Evolutionary conservation across 1,140 invertebrate species (phyloP), one percentile per base, ranked within the genome.

Genomic region (Neoseiulus cucumeris): DNA sequence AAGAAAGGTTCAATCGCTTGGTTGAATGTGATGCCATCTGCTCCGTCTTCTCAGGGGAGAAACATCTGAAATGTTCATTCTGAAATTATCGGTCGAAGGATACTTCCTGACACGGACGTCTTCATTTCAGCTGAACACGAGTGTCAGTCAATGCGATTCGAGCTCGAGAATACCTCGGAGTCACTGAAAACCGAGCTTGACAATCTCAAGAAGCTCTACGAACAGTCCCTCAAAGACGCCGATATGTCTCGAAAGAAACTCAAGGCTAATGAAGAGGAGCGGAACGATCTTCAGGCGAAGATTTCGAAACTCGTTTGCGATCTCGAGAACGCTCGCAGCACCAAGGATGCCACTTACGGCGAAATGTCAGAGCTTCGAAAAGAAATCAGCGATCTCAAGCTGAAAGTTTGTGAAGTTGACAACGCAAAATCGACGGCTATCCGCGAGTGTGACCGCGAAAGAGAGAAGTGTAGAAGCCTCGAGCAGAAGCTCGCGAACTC

Each of bases 111-210:
- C 4, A 39, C 33, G 9, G 33, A 39, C n/a, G 33, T 39, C 4
- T 25, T 17, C 5, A 2, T 59, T 59, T 1, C 51, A 59, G 51
- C 33, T 14, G 51, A 59, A 9, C 51, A 59, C 14, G 51, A 59
- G 22, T 33, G 51, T 59, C 25, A 59, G 22, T 59, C 51, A 59
- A 17, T 59, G 25, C 51, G 51, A 59, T 17, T 59, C 33, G 51
- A 59, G 7, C 33, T 69, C 5, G 33, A 68, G 47, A 68, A 42
- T 39, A 69, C 65, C 64, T 67, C 67, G 39, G 39, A 42, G 14
- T 64, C 68, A 25, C 72, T 71, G 65, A 70, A 71, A 44, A 22
- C 64, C 2, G 66, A 72, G 17, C 44, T 64, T 41, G 51, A 70
- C 42, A 69, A 70, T 22, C 64, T 70, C 33, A 64, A 68, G 64